phyloP scores from a whole-genome alignment of 2,888 invertebrate species.

The Abscondita cerata region DNA sequence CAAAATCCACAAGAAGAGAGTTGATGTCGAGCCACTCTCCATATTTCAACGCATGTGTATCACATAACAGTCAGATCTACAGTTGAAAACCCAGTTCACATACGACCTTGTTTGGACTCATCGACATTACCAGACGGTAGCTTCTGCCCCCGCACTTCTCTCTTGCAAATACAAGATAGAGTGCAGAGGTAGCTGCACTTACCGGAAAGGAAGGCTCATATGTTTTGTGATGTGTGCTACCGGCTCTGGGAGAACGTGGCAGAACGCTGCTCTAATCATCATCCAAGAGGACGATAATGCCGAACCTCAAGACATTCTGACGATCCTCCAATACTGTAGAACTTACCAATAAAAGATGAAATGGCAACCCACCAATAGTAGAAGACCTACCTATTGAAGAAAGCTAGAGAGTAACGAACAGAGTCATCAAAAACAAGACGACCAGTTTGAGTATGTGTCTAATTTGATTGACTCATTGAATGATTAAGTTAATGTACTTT shows the following conservation, averaged over 20 bases:
- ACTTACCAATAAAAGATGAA: not conserved
- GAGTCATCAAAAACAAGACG: not conserved
- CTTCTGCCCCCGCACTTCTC: not conserved
- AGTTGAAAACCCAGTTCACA: conserved; percentile 25
- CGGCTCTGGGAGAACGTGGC: not conserved
- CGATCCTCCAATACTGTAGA: not conserved
- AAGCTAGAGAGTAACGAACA: too few species aligned
- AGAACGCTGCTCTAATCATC: conserved; percentile 3
- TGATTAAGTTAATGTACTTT: not conserved
- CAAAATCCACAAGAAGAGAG: conserved; percentile 9
- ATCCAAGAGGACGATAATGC: not conserved
- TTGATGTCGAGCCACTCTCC: not conserved
- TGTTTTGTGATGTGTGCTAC: conserved; percentile 4
- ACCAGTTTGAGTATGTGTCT: not conserved
- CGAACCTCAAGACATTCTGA: not conserved
- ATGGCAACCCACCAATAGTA: too few species aligned
- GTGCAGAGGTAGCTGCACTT: conserved; percentile 5
- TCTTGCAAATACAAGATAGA: not conserved
- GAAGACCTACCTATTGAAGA: too few species aligned
- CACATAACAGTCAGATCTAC: conserved; percentile 31
- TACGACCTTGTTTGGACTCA: not conserved
- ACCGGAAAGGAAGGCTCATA: conserved; percentile 1
- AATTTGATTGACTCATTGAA: conserved; percentile 7
- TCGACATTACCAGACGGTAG: not conserved
- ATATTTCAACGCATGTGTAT: conserved; percentile 40